Evolutionary conservation across 2,113 vertebrate genomes (phyloP).

Genomic region (Cebidichthys violaceus): DNA sequence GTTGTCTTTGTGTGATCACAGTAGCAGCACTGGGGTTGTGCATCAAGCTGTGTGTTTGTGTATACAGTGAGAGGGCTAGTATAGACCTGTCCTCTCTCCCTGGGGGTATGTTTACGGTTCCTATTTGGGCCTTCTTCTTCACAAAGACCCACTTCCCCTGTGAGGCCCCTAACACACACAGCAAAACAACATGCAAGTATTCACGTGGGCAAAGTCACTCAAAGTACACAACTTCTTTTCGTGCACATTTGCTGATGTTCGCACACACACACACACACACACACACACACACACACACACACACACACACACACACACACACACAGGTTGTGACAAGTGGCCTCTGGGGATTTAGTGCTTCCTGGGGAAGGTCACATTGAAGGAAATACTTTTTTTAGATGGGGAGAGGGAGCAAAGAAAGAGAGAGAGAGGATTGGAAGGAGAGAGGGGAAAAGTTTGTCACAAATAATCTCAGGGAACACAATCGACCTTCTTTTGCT

Average conservation of each 20-base stretch:
- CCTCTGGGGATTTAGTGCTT: slow-evolving; percentile 70
- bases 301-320: slow-evolving; percentile 12
- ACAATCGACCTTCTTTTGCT: background rate
- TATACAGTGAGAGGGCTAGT: slow-evolving; percentile 31
- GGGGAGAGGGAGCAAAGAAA: background rate
- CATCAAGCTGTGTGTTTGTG: slow-evolving; percentile 32
- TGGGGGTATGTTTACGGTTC: slow-evolving; percentile 47
- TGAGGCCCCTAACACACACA: slow-evolving; percentile 22
- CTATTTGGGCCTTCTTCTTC: slow-evolving; percentile 30
- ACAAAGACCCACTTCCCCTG: slow-evolving; percentile 49
- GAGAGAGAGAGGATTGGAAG: background rate
- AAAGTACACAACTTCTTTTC: slow-evolving; percentile 7
- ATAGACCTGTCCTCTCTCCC: slow-evolving; percentile 43
- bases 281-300: slow-evolving; percentile 14
- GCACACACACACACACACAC: background rate
- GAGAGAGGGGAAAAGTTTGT: background rate
- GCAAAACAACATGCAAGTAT: slow-evolving; percentile 2
- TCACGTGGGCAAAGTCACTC: background rate
- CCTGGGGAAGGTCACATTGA: slow-evolving; percentile 63
- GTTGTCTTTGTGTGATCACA: slow-evolving; percentile 46
- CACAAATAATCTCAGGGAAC: slow-evolving; percentile 5
- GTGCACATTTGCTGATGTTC: slow-evolving; percentile 1
- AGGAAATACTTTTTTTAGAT: slow-evolving; percentile 48
- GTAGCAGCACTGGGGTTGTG: slow-evolving; percentile 9
- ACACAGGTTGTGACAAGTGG: slow-evolving; percentile 54